Evolutionary conservation across 2,113 vertebrate species (phyloP).

Genomic region (Esox niger): DNA sequence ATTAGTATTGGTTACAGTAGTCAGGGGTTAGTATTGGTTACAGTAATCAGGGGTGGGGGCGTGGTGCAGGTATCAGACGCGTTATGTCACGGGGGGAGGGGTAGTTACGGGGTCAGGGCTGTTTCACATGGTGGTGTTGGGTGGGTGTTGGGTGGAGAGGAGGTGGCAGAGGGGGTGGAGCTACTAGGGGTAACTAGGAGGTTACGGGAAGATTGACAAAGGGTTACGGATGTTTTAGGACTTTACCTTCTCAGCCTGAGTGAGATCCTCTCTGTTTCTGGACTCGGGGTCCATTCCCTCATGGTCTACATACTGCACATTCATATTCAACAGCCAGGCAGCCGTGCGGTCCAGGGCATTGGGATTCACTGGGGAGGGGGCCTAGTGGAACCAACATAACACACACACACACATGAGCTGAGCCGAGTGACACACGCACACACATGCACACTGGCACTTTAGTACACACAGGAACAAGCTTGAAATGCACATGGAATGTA

Average conservation of each 20-base stretch:
- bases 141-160: too few species aligned
- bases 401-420: constrained; percentile 38
- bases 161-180: constrained; percentile 25
- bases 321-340: constrained; percentile 99
- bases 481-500: constrained; percentile 45
- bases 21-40: too few species aligned
- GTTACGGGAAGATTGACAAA: constrained; percentile 27
- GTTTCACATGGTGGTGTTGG: too few species aligned
- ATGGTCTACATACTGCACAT: constrained; percentile 97
- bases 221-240: constrained; percentile 33
- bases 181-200: constrained; percentile 2
- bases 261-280: constrained; percentile 95
- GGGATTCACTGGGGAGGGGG: constrained; percentile 97
- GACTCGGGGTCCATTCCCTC: constrained; percentile 89
- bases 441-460: constrained; percentile 7
- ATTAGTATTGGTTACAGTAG: too few species aligned
- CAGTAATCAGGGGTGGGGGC: not conserved
- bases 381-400: constrained; percentile 88
- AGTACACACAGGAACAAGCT: constrained; percentile 51
- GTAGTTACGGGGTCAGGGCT: constrained; percentile 41
- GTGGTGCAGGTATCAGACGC: not conserved
- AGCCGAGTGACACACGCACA: constrained; percentile 2
- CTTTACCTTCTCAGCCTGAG: constrained; percentile 98
- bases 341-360: constrained; percentile 99
- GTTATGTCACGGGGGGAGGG: not conserved